Percentiles rank a stretch among this genome's conserved stretches.
Conservation (phyloP, 2,113 vertebrate species). For the Mus spicilegus region DNA sequence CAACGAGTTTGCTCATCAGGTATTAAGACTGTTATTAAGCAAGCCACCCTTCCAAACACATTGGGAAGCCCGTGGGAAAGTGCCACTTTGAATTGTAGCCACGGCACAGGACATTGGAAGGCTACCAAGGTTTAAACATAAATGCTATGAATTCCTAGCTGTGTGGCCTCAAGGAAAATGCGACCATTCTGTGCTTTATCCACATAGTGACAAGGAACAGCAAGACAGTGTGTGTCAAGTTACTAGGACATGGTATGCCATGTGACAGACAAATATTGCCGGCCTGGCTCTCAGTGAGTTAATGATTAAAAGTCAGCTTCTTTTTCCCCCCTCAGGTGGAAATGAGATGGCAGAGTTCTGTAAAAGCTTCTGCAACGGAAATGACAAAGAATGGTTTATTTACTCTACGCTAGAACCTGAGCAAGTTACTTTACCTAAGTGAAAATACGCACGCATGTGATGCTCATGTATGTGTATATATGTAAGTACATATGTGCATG, state of each 20-base stretch:
- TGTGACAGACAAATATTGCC: neutral
- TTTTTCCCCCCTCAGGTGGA: neutral
- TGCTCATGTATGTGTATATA: no score
- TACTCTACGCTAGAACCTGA: neutral
- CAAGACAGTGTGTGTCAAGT: neutral
- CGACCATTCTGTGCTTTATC: neutral
- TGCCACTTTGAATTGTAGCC: neutral
- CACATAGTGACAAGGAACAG: neutral
- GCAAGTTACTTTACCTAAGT: neutral
- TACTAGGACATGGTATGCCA: neutral
- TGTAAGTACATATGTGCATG: no score
- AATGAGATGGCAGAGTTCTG: neutral
- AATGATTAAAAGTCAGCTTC: constrained; percentile 26
- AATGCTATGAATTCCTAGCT: neutral
- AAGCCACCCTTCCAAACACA: constrained; percentile 76
- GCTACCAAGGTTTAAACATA: neutral
- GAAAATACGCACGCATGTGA: neutral
- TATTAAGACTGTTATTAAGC: constrained; percentile 63
- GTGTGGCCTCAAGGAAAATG: neutral
- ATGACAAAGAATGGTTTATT: constrained; percentile 33
- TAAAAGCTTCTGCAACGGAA: neutral
- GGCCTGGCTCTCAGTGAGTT: neutral
- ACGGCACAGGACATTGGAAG: fast-evolving
- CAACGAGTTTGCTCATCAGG: constrained; percentile 77
- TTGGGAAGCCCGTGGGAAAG: constrained; percentile 35